Evolutionary conservation across 2,797 vertebrate species (phyloP), one percentile per base, ranked within the genome.

Genomic region (Syncerus caffer): DNA sequence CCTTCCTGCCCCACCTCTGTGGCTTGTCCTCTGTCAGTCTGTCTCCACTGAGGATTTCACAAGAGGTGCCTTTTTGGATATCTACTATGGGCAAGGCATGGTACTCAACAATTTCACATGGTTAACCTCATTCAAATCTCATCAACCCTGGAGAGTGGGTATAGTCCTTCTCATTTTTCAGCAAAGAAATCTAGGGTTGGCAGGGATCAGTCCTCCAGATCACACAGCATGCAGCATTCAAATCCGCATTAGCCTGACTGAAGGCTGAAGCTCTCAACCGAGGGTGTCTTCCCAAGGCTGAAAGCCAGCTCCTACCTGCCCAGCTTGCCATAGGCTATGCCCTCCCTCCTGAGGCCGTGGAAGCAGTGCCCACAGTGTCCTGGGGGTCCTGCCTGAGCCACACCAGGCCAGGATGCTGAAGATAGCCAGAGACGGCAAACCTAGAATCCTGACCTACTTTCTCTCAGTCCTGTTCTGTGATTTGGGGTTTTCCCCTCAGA

Each of bases 1-100:
- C 12, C 17, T 12, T 3, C 4, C 1, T 0, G 3, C 4, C 64
- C 74, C n/a, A 34, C 3, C 23, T 31, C 51, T 21, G 27, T 12
- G n/a, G 19, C 47, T 13, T 21, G 55, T 17, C 42, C 34, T 64
- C 14, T 19, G 4, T 55, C 51, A 89, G 74, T 17, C 57, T 47
- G 93, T 25, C 17, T 89, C 34, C 53, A 21, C 0, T 47, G 51
- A 62, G 7, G 55, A 60, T 62, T 34, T 88, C 64, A 64, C 42
- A 89, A 38, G 78, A 74, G 62, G 57, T 31, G 11, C 29, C 29
- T 31, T 45, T 84, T 21, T 89, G 12, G 58, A 3, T 91, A 42
- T 86, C 21, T 64, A 31, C 27, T 29, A 23, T 0, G 9, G 45
- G 21, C 19, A 53, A 80, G 42, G 16, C 4, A 38, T 25, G 50